phyloP scores from a whole-genome alignment of 2,888 invertebrate genomes.

The Neoaliturus tenellus region DNA sequence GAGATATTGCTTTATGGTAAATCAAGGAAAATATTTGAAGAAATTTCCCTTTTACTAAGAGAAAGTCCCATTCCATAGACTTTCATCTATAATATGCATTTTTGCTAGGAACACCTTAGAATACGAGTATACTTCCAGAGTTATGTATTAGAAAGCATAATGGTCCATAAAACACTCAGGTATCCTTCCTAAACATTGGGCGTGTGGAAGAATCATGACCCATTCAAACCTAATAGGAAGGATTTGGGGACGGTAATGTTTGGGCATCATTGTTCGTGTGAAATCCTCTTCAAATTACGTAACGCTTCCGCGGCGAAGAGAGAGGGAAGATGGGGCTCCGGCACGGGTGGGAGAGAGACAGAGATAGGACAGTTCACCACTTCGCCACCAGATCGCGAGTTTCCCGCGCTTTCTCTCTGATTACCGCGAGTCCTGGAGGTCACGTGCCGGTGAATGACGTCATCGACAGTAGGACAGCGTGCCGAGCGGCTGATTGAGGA shows the following conservation, averaged over 20 bases:
- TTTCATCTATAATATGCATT: neutral
- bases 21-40: too few relatives aligned
- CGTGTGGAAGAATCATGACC: neutral
- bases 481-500: neutral
- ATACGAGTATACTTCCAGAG: neutral
- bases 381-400: constrained; percentile 33
- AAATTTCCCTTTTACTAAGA: neutral
- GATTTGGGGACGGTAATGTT: neutral
- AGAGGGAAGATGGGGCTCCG: neutral
- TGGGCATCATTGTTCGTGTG: neutral
- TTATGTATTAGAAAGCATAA: neutral
- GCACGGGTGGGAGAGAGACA: neutral
- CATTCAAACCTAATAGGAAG: neutral
- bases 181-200: neutral
- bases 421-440: constrained; percentile 8
- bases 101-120: neutral
- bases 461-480: neutral
- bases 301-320: neutral
- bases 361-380: constrained; percentile 3
- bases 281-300: neutral
- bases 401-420: constrained; percentile 35
- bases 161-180: neutral
- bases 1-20: too few relatives aligned
- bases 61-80: neutral
- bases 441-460: constrained; percentile 27